Evolutionary conservation across 1,140 invertebrate genomes (phyloP), one percentile per base, ranked within the genome.

Genomic region (Rhopalosiphum maidis): DNA sequence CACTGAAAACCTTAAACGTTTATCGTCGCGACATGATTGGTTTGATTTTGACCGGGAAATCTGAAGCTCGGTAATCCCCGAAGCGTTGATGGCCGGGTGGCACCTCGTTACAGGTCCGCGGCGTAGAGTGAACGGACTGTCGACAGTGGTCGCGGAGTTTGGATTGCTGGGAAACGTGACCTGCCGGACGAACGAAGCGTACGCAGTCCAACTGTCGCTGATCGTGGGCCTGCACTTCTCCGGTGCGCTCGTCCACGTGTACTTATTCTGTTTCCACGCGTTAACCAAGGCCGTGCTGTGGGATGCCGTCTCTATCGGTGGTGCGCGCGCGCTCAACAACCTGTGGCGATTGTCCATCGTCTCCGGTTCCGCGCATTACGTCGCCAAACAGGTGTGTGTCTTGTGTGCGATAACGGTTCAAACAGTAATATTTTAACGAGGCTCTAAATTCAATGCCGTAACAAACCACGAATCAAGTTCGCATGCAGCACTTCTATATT

Each of bases 331-430:
- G 1, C 3, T 93, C 68, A 93, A 93, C 46, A 30, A 51, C 77
- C 35, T 93, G 35, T 93, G 91, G 82, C 82, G 82, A 35, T n/a
- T 93, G 25, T 85, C 68, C 46, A 35, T 21, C 37, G 37, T 93
- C 4, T 93, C 77, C 35, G 82, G 91, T 43, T 51, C 91, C 25
- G 48, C 91, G 11, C 91, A 93, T 8, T 93, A 55, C 23, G 30
- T 51, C 6, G 22, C 37, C 82, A 85, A 54, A 83, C 91, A 93
- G 91, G 91, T 93, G 91, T 86, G 25, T 35, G 77, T 82, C 21
- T 85, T 21, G n/a, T 82, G 35, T 22, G 35, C n/a, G 18, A 21
- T 7, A 37, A 22, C 35, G 35, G n/a, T 82, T 82, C 35, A 4
- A 8, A 8, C 7, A 11, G 25, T 68, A 68, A 21, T 18, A 68